These are phyloP conservation scores for Neofelis nebulosa DNA, from an alignment of 2,113 vertebrate genomes.

Conservation along the genomic window DNA sequence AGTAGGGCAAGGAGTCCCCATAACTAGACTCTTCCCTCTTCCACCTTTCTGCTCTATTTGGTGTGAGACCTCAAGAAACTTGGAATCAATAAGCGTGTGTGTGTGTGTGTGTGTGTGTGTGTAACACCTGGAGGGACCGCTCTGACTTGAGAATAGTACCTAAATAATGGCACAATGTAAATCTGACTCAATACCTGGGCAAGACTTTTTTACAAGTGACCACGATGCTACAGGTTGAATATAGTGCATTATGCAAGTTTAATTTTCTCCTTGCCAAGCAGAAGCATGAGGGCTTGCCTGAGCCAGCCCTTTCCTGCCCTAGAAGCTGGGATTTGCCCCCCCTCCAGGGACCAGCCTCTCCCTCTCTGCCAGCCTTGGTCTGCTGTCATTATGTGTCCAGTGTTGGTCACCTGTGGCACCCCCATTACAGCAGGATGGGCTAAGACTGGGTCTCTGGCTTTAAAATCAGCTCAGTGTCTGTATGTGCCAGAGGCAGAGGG, in stretches of 20 bases:
- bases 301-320: neutral
- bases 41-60: neutral
- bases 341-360: neutral
- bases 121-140: neutral
- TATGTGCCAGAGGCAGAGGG: neutral
- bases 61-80: neutral
- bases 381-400: neutral
- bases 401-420: neutral
- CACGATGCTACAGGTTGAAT: neutral
- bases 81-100: neutral
- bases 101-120: accelerated
- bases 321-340: neutral
- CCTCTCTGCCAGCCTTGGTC: neutral
- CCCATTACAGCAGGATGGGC: neutral
- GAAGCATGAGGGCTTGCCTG: neutral
- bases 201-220: constrained; percentile 11
- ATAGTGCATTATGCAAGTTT: neutral
- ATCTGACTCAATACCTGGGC: neutral
- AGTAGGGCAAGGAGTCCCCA: too few species aligned
- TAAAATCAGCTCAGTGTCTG: neutral
- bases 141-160: neutral
- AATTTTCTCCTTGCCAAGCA: neutral
- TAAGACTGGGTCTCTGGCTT: neutral
- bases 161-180: neutral
- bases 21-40: neutral